phyloP scores from a whole-genome alignment of 2,797 vertebrate species.

The Channa striata region DNA sequence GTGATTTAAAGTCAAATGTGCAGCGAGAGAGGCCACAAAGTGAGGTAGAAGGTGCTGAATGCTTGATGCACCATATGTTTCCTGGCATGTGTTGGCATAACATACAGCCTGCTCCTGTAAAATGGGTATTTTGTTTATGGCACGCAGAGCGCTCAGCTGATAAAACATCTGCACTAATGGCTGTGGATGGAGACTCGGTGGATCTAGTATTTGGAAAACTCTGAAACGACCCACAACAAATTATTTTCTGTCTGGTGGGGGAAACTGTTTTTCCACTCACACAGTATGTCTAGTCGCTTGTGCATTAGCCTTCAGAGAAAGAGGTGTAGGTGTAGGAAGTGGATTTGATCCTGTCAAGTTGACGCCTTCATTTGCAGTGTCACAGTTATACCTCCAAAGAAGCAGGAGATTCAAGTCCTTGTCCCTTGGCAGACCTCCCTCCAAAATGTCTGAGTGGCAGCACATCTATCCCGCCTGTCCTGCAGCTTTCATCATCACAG shows the following conservation, averaged over 20 bases:
- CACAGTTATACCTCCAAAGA: conserved; percentile 30
- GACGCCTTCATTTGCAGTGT: conserved; percentile 41
- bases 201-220: conserved; percentile 3
- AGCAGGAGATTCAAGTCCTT: conserved; percentile 20
- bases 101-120: conserved; percentile 42
- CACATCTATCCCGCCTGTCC: conserved; percentile 31
- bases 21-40: conserved; percentile 27
- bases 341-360: conserved; percentile 38
- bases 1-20: conserved; percentile 65
- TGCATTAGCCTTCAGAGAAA: conserved; percentile 35
- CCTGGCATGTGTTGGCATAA: conserved; percentile 44
- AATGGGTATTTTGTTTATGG: conserved; percentile 57
- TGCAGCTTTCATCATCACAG: conserved; percentile 40
- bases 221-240: conserved; percentile 12
- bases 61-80: conserved; percentile 50
- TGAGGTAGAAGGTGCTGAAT: conserved; percentile 33
- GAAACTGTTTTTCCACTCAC: not conserved
- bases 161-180: conserved; percentile 53
- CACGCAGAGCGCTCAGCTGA: conserved; percentile 30
- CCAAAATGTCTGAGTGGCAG: conserved; percentile 44
- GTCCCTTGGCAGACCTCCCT: conserved; percentile 34
- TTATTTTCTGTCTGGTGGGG: conserved; percentile 5
- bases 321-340: conserved; percentile 3
- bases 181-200: conserved; percentile 23
- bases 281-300: conserved; percentile 15